These are phyloP conservation scores for Atopsyche davidsoni DNA, from an alignment of 1,140 invertebrate genomes.

Conservation along the genomic window DNA sequence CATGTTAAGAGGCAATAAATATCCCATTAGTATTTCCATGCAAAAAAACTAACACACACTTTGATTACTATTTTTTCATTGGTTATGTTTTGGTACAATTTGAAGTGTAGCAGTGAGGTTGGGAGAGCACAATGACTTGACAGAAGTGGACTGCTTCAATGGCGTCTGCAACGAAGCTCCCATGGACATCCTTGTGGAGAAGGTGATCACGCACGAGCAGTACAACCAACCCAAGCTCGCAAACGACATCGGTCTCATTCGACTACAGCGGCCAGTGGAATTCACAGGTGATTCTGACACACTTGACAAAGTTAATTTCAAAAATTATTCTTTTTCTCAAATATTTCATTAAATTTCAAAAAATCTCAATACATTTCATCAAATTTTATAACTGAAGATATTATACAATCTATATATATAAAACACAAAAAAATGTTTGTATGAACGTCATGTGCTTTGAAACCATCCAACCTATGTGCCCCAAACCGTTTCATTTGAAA, in stretches of 20 bases:
- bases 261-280: constrained; percentile 45
- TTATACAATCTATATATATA: too few relatives aligned
- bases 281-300: constrained; percentile 42
- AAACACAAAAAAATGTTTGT: too few relatives aligned
- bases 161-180: constrained; percentile 49
- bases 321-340: neutral
- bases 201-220: constrained; percentile 46
- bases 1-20: neutral
- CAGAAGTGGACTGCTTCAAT: constrained; percentile 52
- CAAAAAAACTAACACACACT: neutral
- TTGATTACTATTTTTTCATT: neutral
- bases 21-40: constrained; percentile 5
- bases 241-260: constrained; percentile 63
- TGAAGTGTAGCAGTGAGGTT: constrained; percentile 50
- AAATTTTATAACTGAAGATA: too few relatives aligned
- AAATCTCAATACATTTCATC: too few relatives aligned
- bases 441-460: too few relatives aligned
- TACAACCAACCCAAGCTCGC: constrained; percentile 55
- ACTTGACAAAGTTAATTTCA: neutral
- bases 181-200: constrained; percentile 48
- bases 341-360: neutral
- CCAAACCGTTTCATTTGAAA: too few relatives aligned
- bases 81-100: constrained; percentile 22
- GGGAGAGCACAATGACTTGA: constrained; percentile 52
- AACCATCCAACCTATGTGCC: too few relatives aligned